Evolutionary conservation across 2,888 invertebrate species (phyloP).

Genomic region (Netelia virgata): DNA sequence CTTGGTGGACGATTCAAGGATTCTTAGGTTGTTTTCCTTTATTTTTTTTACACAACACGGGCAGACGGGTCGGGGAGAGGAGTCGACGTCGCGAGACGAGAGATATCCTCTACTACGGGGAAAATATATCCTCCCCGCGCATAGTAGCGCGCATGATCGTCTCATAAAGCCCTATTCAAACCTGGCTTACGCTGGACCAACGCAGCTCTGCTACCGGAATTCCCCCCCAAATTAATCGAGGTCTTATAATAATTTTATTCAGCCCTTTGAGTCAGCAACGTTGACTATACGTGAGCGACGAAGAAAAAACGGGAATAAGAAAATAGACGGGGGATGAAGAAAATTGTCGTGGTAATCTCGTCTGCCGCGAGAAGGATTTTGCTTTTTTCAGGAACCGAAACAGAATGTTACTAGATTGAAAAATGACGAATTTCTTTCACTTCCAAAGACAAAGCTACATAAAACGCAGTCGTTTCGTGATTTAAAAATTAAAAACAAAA

Average conservation of each 20-base stretch:
- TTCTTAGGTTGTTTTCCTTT: slow-evolving; percentile 72
- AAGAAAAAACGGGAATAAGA: not conserved
- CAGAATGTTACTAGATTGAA: too few species aligned
- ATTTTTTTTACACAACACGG: not conserved
- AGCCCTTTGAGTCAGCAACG: slow-evolving; percentile 72
- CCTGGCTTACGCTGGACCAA: slow-evolving; percentile 76
- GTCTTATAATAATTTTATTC: slow-evolving; percentile 83
- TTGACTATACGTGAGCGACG: slow-evolving; percentile 39
- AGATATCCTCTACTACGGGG: slow-evolving; percentile 41
- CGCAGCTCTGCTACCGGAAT: slow-evolving; percentile 78
- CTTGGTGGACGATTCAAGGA: slow-evolving; percentile 77
- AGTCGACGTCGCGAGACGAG: slow-evolving; percentile 40
- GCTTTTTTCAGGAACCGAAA: not conserved
- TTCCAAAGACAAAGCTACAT: not conserved
- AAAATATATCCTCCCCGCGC: slow-evolving; percentile 56
- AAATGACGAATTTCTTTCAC: not conserved
- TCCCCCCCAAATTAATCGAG: slow-evolving; percentile 82
- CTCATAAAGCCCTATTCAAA: slow-evolving; percentile 78
- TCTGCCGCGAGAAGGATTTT: not conserved
- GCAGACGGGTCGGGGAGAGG: slow-evolving; percentile 11
- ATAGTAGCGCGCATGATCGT: slow-evolving; percentile 26
- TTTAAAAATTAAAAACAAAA: too few species aligned
- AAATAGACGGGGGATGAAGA: slow-evolving; percentile 31
- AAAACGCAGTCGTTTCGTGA: too few species aligned
- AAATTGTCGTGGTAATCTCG: not conserved